phyloP scores from a whole-genome alignment of 1,140 invertebrate species.

The Thaumatotibia leucotreta region DNA sequence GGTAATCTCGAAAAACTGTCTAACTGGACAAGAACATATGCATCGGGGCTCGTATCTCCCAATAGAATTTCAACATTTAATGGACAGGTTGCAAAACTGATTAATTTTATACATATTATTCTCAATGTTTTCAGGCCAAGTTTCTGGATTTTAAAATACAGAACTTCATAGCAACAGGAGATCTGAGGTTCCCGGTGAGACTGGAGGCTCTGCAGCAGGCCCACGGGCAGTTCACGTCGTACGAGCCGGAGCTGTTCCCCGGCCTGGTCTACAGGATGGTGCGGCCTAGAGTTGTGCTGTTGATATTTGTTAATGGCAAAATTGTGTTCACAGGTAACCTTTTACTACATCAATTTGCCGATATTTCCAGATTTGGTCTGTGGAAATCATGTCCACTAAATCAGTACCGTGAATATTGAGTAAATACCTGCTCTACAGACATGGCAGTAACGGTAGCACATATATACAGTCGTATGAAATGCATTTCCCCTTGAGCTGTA shows the following conservation, averaged over 20 bases:
- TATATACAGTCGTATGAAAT: too few species aligned
- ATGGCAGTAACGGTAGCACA: too few species aligned
- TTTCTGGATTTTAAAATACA: slow-evolving; percentile 99
- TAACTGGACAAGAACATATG: too few species aligned
- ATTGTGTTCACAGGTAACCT: slow-evolving; percentile 95
- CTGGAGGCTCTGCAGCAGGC: slow-evolving; percentile 95
- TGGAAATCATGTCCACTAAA: too few species aligned
- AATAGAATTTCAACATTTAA: too few species aligned
- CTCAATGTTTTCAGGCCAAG: slow-evolving; percentile 83
- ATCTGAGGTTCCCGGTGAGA: slow-evolving; percentile 98
- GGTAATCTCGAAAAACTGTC: too few species aligned
- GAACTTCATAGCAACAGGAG: slow-evolving; percentile 99
- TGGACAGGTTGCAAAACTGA: not conserved
- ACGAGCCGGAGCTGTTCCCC: slow-evolving; percentile 95
- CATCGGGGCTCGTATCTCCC: too few species aligned
- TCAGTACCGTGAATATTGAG: too few species aligned
- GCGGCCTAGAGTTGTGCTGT: slow-evolving; percentile 94
- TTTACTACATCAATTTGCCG: slow-evolving; percentile 11
- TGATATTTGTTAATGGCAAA: slow-evolving; percentile 99
- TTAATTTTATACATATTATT: not conserved
- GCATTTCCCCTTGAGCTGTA: too few species aligned
- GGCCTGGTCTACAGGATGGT: slow-evolving; percentile 99
- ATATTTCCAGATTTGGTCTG: too few species aligned
- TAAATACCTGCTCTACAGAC: too few species aligned
- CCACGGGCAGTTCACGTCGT: slow-evolving; percentile 97